phyloP scores from a whole-genome alignment of 2,888 invertebrate genomes.

The Belgica antarctica region DNA sequence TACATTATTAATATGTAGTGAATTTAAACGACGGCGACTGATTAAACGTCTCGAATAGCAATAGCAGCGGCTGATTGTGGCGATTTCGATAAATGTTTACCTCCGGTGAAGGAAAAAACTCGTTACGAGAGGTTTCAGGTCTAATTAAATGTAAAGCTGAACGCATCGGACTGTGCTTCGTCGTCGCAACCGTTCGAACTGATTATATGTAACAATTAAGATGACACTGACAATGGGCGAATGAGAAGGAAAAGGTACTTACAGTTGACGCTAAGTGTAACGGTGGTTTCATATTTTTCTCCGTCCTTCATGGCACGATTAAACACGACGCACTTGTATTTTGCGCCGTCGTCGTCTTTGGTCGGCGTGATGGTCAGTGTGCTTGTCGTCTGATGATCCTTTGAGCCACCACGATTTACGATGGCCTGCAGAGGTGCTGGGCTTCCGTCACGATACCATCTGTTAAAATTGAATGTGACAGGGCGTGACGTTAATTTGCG shows the following conservation, averaged over 20 bases:
- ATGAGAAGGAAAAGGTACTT: conserved; percentile 57
- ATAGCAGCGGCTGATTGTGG: not conserved
- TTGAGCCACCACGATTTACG: conserved; percentile 67
- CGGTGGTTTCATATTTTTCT: conserved; percentile 73
- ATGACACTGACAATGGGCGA: not conserved
- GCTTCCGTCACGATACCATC: conserved; percentile 80
- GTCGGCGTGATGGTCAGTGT: conserved; percentile 73
- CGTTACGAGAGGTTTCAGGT: no score
- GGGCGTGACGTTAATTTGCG: conserved; percentile 39
- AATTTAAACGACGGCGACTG: conserved; percentile 5
- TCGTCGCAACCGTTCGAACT: not conserved
- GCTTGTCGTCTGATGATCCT: conserved; percentile 72
- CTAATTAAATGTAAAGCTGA: conserved; percentile 8
- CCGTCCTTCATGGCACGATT: conserved; percentile 84
- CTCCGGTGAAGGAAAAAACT: no score
- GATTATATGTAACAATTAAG: not conserved
- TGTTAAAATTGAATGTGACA: conserved; percentile 48
- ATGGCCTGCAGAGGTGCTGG: conserved; percentile 69
- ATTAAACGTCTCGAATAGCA: conserved; percentile 5
- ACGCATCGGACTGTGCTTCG: not conserved
- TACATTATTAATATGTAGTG: conserved; percentile 24
- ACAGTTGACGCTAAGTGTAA: conserved; percentile 86
- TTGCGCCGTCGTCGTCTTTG: conserved; percentile 80
- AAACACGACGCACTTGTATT: conserved; percentile 82
- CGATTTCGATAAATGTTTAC: not conserved